Evolutionary conservation across 2,888 invertebrate genomes (phyloP).

Genomic region (Amaurobius ferox): DNA sequence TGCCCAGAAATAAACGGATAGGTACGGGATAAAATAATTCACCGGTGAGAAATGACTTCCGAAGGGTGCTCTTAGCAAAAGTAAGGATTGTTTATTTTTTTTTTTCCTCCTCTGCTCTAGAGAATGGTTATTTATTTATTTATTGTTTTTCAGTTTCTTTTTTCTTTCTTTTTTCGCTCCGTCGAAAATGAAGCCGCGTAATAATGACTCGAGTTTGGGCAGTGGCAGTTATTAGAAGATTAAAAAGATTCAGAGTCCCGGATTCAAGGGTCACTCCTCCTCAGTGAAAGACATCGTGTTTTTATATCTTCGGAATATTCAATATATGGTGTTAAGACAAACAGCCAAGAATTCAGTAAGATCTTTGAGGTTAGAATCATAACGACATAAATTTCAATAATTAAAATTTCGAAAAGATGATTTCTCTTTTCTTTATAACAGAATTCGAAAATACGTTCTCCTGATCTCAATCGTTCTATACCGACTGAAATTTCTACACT

Average conservation of each 20-base stretch:
- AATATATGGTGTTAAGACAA: too few species aligned
- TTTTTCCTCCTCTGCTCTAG: background rate
- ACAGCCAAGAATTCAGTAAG: too few species aligned
- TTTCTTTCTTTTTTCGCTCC: background rate
- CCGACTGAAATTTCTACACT: too few species aligned
- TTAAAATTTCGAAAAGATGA: too few species aligned
- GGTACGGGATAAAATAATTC: conserved; percentile 70
- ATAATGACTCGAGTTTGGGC: background rate
- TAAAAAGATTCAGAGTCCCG: background rate
- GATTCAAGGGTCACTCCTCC: too few species aligned
- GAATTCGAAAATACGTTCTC: too few species aligned
- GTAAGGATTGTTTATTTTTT: conserved; percentile 28
- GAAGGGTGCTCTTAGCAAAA: conserved; percentile 66
- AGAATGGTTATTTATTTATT: conserved; percentile 17
- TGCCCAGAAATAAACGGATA: conserved; percentile 70
- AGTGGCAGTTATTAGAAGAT: background rate
- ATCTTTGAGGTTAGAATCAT: too few species aligned
- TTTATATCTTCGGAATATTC: too few species aligned
- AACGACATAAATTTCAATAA: too few species aligned
- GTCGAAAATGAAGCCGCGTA: background rate
- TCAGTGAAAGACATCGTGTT: too few species aligned
- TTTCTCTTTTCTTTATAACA: too few species aligned
- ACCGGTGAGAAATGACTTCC: conserved; percentile 68
- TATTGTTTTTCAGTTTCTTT: conserved; percentile 21
- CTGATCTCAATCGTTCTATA: too few species aligned